phyloP scores from a whole-genome alignment of 2,797 vertebrate species.

The Remorina albescens region DNA sequence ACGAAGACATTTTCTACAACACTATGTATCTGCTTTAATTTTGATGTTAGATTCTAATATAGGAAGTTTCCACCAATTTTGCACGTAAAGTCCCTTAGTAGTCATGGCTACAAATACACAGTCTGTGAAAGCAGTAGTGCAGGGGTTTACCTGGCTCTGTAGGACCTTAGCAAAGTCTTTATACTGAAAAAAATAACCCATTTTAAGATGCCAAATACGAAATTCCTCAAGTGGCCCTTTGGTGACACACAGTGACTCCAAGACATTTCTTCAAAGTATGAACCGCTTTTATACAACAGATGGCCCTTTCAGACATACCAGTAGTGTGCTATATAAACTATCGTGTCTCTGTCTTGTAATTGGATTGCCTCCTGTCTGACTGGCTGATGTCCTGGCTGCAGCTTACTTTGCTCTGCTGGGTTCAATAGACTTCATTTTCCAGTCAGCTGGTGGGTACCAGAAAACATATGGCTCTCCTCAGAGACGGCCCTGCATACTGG shows the following conservation, averaged over 20 bases:
- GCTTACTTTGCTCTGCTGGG: conserved; percentile 12
- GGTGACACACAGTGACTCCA: background rate
- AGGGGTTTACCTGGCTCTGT: background rate
- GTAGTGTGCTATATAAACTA: background rate
- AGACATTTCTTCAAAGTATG: conserved; percentile 5
- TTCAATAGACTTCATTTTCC: conserved; percentile 25
- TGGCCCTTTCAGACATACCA: conserved; percentile 7
- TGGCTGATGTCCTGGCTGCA: background rate
- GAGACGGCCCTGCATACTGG: conserved; percentile 23
- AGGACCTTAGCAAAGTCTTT: background rate
- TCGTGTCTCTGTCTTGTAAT: background rate
- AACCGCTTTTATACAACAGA: background rate
- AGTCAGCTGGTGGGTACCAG: conserved; percentile 43
- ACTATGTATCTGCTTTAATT: background rate
- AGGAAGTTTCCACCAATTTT: background rate
- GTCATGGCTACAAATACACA: background rate
- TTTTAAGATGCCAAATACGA: background rate
- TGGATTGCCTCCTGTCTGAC: conserved; percentile 26
- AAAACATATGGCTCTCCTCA: conserved; percentile 39
- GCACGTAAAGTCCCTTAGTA: background rate
- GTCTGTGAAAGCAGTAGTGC: background rate
- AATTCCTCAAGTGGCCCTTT: background rate
- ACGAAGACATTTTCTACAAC: no score
- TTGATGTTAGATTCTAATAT: background rate
- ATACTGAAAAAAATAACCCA: background rate